Conservation (phyloP, 2,113 vertebrate genomes). For the Campylomormyrus tamandua region DNA sequence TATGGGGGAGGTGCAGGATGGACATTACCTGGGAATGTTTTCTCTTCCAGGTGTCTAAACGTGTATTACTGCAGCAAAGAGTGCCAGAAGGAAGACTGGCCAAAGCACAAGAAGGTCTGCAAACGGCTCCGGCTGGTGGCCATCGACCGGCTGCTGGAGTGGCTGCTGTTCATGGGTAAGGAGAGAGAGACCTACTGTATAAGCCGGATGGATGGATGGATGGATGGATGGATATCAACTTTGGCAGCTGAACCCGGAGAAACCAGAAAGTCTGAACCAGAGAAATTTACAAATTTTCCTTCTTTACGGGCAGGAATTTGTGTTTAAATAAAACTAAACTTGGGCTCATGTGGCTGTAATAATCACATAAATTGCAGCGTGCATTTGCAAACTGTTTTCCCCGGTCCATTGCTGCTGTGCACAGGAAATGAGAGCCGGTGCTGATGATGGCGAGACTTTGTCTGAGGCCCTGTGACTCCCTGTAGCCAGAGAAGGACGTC, state of each 20-base stretch:
- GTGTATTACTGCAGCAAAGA: conserved; percentile 77
- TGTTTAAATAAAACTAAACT: neutral
- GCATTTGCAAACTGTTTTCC: neutral
- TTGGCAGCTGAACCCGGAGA: neutral
- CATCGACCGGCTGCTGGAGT: conserved; percentile 83
- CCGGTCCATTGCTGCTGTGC: neutral
- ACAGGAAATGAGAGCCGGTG: neutral
- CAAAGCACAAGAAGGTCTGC: conserved; percentile 81
- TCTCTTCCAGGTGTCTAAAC: conserved; percentile 72
- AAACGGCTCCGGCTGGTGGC: conserved; percentile 74
- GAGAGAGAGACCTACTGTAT: neutral
- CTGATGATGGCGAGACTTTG: neutral
- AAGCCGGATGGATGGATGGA: neutral
- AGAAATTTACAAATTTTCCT: neutral
- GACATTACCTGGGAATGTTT: conserved; percentile 26
- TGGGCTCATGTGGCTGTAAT: neutral
- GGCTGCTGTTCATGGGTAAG: conserved; percentile 85
- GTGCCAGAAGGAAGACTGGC: conserved; percentile 83
- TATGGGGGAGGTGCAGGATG: neutral
- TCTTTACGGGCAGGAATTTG: neutral
- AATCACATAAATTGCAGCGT: neutral
- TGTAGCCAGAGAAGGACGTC: neutral
- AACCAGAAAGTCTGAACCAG: neutral
- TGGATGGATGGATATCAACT: neutral
- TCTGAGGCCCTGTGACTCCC: neutral